Evolutionary conservation across 2,888 invertebrate genomes (phyloP).

Genomic region (Macrosiphum euphorbiae): DNA sequence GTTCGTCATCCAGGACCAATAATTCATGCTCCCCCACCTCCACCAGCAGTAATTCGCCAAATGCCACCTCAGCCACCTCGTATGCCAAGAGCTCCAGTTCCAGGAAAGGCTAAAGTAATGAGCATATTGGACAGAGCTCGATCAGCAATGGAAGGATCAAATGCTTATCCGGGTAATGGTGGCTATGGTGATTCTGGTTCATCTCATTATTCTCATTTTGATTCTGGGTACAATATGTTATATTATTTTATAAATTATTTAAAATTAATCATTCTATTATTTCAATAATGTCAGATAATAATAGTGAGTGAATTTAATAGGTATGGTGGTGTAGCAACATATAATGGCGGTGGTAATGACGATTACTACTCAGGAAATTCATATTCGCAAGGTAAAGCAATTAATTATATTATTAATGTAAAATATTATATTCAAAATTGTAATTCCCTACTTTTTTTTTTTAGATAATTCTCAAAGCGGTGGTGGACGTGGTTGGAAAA

Average conservation of each 20-base stretch:
- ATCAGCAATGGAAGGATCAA: slow-evolving; percentile 83
- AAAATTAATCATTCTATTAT: neutral
- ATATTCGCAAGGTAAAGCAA: slow-evolving; percentile 49
- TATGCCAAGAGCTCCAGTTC: slow-evolving; percentile 66
- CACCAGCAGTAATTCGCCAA: slow-evolving; percentile 55
- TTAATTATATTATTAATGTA: neutral
- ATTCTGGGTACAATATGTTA: slow-evolving; percentile 40
- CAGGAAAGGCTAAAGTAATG: slow-evolving; percentile 84
- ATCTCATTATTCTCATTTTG: slow-evolving; percentile 62
- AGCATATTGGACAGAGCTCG: slow-evolving; percentile 87
- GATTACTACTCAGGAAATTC: slow-evolving; percentile 63
- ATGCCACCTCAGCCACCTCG: slow-evolving; percentile 67
- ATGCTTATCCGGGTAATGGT: slow-evolving; percentile 69
- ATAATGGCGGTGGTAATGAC: slow-evolving; percentile 66
- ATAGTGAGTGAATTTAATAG: neutral
- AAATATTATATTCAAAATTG: neutral
- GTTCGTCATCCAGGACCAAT: slow-evolving; percentile 70
- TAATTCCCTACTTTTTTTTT: neutral
- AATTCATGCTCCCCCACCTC: slow-evolving; percentile 71
- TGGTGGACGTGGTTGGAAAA: slow-evolving; percentile 57
- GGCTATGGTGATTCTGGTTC: slow-evolving; percentile 66
- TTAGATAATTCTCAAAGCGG: slow-evolving; percentile 50
- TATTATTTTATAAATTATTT: neutral
- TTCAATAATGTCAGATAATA: neutral
- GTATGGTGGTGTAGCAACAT: slow-evolving; percentile 65